Percentiles rank a stretch among this genome's conserved stretches.
Conservation (phyloP, 1,140 invertebrate genomes). For the Apis cerana region DNA sequence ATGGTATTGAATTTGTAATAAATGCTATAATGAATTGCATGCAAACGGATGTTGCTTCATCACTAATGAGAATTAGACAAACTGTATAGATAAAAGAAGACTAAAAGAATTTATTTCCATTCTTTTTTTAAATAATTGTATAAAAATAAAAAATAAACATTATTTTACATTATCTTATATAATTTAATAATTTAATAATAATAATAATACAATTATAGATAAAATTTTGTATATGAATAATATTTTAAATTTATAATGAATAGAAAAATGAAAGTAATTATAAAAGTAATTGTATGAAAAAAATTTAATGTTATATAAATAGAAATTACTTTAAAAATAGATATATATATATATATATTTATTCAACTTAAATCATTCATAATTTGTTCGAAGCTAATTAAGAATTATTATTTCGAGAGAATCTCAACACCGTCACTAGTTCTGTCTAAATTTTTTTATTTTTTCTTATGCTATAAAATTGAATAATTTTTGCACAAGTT, state of each 20-base stretch:
- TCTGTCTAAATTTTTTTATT: not conserved
- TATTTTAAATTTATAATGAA: not conserved
- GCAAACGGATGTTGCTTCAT: slow-evolving; percentile 25
- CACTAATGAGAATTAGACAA: slow-evolving; percentile 21
- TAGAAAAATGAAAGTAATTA: not conserved
- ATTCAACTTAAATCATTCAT: not conserved
- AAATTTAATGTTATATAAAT: not conserved
- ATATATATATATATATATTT: not conserved
- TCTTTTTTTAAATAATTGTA: slow-evolving; percentile 11
- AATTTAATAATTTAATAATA: not conserved
- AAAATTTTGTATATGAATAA: not conserved
- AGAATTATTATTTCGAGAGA: not conserved
- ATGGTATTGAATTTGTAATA: slow-evolving; percentile 21
- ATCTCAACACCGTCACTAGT: not conserved
- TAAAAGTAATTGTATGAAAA: not conserved
- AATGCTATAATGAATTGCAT: slow-evolving; percentile 4
- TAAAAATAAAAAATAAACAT: too few species aligned
- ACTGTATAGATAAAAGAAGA: not conserved
- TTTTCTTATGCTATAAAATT: not conserved
- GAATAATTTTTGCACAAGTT: not conserved
- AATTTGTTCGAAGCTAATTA: not conserved
- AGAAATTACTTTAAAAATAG: not conserved
- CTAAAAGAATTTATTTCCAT: not conserved
- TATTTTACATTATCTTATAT: not conserved
- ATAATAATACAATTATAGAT: not conserved